Evolutionary conservation across 2,888 invertebrate genomes (phyloP).

Genomic region (Willowsia nigromaculata): DNA sequence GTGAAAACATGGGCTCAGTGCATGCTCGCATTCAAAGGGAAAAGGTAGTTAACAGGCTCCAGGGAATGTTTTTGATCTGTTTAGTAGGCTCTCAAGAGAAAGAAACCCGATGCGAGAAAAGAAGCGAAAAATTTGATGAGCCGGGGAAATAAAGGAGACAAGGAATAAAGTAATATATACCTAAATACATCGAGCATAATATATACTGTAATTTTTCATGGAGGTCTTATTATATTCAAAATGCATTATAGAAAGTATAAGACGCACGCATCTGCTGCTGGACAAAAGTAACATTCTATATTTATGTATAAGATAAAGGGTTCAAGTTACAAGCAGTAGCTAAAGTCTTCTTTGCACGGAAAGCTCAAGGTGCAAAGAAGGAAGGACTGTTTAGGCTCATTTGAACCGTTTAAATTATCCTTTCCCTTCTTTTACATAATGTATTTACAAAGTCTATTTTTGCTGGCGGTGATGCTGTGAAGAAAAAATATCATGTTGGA

Average conservation of each 20-base stretch:
- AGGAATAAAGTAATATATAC: background rate
- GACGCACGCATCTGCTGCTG: conserved; percentile 8
- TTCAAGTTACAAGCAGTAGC: background rate
- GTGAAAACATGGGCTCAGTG: background rate
- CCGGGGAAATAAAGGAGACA: conserved; percentile 30
- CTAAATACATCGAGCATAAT: background rate
- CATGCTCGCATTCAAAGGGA: background rate
- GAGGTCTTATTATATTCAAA: conserved; percentile 17
- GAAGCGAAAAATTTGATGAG: conserved; percentile 54
- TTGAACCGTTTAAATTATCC: conserved; percentile 63
- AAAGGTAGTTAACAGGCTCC: conserved; percentile 49
- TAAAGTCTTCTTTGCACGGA: conserved; percentile 4
- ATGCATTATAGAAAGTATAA: background rate
- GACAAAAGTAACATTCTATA: background rate
- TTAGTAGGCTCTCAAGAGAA: conserved; percentile 21
- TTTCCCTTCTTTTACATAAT: conserved; percentile 47
- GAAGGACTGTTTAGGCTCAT: conserved; percentile 58
- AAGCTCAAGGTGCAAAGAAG: conserved; percentile 62
- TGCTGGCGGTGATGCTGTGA: background rate
- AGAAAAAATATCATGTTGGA: conserved; percentile 46
- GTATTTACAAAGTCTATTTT: background rate
- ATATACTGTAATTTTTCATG: too few relatives aligned
- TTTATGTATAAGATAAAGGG: background rate
- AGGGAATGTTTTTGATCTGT: conserved; percentile 48
- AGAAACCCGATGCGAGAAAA: conserved; percentile 48